Evolutionary conservation across 2,888 invertebrate genomes (phyloP).

Genomic region (Onchidella celtica): DNA sequence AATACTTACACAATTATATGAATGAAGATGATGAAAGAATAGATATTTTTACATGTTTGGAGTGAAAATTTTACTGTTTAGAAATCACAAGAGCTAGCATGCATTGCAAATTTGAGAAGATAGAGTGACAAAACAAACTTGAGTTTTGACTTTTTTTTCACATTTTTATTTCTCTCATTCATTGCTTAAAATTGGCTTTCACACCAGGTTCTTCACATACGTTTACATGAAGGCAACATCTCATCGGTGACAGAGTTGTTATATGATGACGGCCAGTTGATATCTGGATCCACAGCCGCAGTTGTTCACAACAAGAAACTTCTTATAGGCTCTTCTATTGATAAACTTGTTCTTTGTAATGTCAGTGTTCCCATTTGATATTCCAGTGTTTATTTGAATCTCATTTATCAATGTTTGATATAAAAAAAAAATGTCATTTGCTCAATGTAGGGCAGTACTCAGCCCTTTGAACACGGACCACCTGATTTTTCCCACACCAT

Average conservation of each 20-base stretch:
- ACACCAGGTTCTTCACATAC: constrained; percentile 50
- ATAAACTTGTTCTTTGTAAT: constrained; percentile 65
- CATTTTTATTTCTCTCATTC: background rate
- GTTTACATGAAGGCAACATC: constrained; percentile 49
- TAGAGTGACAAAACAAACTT: no score
- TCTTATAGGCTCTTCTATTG: constrained; percentile 62
- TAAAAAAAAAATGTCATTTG: no score
- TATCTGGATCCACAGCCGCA: constrained; percentile 62
- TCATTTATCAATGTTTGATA: no score
- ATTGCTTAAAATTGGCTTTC: background rate
- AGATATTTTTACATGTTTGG: no score
- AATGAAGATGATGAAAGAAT: no score
- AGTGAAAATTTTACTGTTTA: no score
- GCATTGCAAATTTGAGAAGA: no score
- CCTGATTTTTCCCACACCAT: no score
- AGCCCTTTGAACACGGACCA: no score
- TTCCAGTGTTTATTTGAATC: background rate
- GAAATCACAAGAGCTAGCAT: no score
- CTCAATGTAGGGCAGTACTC: no score
- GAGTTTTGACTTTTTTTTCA: background rate
- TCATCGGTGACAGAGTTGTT: constrained; percentile 57
- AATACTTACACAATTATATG: no score
- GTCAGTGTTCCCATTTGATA: constrained; percentile 54
- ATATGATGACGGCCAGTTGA: constrained; percentile 60
- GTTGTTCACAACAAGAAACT: constrained; percentile 61